phyloP scores from a whole-genome alignment of 2,888 invertebrate genomes.

The Ferrisia virgata region DNA sequence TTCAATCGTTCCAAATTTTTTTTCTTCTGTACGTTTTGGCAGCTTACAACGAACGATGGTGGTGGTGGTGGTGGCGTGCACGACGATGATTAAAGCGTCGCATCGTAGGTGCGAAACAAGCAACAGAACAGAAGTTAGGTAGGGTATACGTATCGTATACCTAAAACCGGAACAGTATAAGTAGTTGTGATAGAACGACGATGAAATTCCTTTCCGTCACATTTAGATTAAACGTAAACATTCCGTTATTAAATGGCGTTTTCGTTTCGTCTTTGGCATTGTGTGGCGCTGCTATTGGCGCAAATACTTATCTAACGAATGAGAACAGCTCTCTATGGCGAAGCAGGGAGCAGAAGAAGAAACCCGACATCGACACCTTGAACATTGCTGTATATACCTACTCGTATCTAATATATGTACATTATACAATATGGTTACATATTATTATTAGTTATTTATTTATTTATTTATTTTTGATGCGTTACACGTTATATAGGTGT shows the following conservation, averaged over 20 bases:
- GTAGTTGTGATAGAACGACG: neutral
- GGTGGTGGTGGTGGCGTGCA: too few relatives aligned
- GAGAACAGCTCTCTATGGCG: too few relatives aligned
- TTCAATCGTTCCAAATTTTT: conserved; percentile 20
- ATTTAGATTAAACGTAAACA: conserved; percentile 32
- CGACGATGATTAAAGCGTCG: neutral
- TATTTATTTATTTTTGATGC: neutral
- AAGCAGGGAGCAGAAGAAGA: neutral
- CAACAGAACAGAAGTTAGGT: neutral
- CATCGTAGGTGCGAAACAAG: neutral
- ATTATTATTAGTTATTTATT: too few relatives aligned
- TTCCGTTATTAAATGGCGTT: conserved; percentile 30
- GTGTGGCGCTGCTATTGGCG: neutral
- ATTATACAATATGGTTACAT: too few relatives aligned
- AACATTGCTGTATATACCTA: neutral
- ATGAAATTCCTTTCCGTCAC: conserved; percentile 23
- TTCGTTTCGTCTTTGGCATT: conserved; percentile 1
- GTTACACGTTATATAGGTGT: too few relatives aligned
- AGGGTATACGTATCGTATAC: neutral
- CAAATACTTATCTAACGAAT: neutral
- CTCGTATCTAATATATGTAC: too few relatives aligned
- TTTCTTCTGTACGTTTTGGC: neutral
- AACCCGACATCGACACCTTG: neutral
- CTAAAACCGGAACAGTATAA: conserved; percentile 15
- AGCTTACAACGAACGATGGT: neutral